Evolutionary conservation across 2,888 invertebrate species (phyloP).

Genomic region (Hydraecia micacea): DNA sequence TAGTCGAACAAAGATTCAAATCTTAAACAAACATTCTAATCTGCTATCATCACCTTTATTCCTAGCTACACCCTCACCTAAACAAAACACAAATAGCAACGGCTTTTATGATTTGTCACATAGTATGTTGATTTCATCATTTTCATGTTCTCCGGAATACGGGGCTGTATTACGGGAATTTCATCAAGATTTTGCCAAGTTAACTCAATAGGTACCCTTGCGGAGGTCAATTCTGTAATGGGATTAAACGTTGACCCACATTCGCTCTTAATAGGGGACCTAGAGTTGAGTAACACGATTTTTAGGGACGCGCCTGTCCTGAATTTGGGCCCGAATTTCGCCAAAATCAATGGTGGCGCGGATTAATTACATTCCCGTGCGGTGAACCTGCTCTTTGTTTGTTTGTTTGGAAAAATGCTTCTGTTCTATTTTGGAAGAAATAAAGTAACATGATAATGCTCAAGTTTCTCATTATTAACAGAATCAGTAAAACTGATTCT

Average conservation of each 20-base stretch:
- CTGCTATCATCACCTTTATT: not conserved
- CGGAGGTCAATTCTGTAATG: slow-evolving; percentile 73
- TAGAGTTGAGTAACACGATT: slow-evolving; percentile 61
- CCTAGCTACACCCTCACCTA: not conserved
- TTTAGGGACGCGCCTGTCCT: slow-evolving; percentile 57
- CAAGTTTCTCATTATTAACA: not conserved
- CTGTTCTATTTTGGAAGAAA: not conserved
- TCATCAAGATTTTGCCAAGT: slow-evolving; percentile 69
- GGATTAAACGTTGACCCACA: slow-evolving; percentile 78
- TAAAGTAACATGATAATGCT: not conserved
- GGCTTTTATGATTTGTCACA: slow-evolving; percentile 45
- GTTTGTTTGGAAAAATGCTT: not conserved
- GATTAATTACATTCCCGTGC: slow-evolving; percentile 29
- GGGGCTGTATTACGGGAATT: slow-evolving; percentile 55
- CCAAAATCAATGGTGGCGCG: slow-evolving; percentile 27
- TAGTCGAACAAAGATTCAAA: not conserved
- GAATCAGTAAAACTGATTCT: not conserved
- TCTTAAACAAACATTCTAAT: not conserved
- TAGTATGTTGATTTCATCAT: slow-evolving; percentile 50
- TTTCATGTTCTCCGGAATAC: slow-evolving; percentile 52
- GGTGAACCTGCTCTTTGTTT: slow-evolving; percentile 2
- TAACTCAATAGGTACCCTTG: slow-evolving; percentile 67
- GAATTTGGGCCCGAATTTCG: slow-evolving; percentile 33
- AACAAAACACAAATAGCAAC: slow-evolving; percentile 36
- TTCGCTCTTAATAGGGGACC: slow-evolving; percentile 68